Evolutionary conservation across 1,140 invertebrate species (phyloP).

Genomic region (Ylistrum balloti): DNA sequence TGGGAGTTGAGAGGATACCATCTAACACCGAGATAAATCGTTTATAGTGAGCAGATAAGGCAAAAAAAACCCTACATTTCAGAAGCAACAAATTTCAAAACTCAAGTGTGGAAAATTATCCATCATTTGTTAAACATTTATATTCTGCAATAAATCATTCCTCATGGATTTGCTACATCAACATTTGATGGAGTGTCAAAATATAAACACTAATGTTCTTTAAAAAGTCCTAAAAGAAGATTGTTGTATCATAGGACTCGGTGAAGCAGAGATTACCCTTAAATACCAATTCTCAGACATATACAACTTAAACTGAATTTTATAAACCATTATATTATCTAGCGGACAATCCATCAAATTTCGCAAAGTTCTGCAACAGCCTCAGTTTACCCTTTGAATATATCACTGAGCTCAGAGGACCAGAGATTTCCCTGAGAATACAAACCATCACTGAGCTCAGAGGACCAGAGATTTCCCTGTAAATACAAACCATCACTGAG

Average conservation of each 20-base stretch:
- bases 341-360: no score
- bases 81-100: background rate
- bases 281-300: no score
- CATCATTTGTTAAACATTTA: background rate
- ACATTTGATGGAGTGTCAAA: background rate
- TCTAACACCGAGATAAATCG: background rate
- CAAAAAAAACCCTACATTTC: background rate
- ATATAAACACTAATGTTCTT: background rate
- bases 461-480: no score
- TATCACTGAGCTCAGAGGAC: no score
- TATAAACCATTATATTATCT: no score
- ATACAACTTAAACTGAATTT: no score
- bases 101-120: background rate
- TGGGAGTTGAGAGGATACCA: background rate
- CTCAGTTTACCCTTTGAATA: no score
- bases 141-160: slow-evolving; percentile 29
- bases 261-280: background rate
- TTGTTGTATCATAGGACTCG: background rate
- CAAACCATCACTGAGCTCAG: no score
- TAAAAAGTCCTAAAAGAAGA: no score
- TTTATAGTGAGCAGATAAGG: background rate
- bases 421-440: no score
- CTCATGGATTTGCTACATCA: background rate
- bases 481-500: no score
- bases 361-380: no score